phyloP scores from a whole-genome alignment of 2,797 vertebrate genomes.

The Sebastes steindachneri region DNA sequence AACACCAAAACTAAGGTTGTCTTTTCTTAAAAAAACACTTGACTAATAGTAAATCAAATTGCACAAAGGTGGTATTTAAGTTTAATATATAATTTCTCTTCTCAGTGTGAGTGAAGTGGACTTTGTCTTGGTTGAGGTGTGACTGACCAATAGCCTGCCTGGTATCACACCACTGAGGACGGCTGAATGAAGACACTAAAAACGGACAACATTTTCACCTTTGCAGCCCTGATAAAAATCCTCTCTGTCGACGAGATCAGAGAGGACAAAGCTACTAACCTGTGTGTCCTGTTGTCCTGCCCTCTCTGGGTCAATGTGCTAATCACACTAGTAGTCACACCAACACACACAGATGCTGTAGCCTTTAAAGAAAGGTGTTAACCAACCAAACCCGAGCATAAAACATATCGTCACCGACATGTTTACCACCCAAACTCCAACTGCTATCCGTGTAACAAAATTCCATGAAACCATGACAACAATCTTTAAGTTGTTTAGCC shows the following conservation, averaged over 20 bases:
- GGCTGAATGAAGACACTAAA: neutral
- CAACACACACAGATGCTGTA: constrained; percentile 31
- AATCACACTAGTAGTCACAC: constrained; percentile 43
- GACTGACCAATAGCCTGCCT: constrained; percentile 46
- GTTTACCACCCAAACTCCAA: neutral
- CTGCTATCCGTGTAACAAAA: neutral
- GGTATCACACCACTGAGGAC: neutral
- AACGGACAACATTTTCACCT: too few species aligned
- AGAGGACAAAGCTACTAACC: neutral
- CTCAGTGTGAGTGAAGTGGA: constrained; percentile 15
- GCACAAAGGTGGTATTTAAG: neutral
- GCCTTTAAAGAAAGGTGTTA: constrained; percentile 61
- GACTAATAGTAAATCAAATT: too few species aligned
- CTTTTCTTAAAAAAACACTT: neutral
- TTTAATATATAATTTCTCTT: neutral
- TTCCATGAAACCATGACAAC: neutral
- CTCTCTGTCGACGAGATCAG: neutral
- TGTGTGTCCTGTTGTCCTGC: neutral
- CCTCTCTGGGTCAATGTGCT: constrained; percentile 1
- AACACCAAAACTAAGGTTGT: neutral
- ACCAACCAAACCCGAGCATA: neutral
- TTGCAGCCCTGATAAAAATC: neutral
- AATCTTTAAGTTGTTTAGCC: constrained; percentile 18
- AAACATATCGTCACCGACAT: neutral
- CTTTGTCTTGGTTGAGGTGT: constrained; percentile 34